Evolutionary conservation across 2,113 vertebrate species (phyloP).

Genomic region (Phaethornis superciliosus): DNA sequence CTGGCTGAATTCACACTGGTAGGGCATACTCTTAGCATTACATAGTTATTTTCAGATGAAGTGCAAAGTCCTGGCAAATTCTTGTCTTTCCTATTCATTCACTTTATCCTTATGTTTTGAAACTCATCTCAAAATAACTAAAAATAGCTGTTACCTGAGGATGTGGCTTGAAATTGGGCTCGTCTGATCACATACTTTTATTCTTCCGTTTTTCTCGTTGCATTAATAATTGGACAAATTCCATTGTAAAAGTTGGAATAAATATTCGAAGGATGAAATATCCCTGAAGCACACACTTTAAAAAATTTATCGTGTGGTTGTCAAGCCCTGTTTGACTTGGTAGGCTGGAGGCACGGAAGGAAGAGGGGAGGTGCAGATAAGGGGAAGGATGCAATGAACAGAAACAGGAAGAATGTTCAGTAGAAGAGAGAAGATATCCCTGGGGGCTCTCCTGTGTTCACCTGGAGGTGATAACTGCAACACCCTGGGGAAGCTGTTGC

Average conservation of each 20-base stretch:
- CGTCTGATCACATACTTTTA: constrained; percentile 1
- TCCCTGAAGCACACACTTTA: constrained; percentile 58
- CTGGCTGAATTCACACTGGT: background rate
- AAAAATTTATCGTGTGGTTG: constrained; percentile 58
- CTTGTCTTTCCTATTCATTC: background rate
- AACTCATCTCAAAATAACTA: background rate
- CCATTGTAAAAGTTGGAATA: constrained; percentile 64
- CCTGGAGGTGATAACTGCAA: background rate
- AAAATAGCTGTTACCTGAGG: constrained; percentile 21
- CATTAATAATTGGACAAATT: constrained; percentile 62
- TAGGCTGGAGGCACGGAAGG: constrained; percentile 56
- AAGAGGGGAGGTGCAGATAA: constrained; percentile 48
- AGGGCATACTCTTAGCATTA: background rate
- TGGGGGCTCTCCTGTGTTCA: background rate
- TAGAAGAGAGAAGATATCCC: background rate
- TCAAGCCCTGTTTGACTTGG: constrained; percentile 56
- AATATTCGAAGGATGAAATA: constrained; percentile 52
- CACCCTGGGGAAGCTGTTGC: background rate
- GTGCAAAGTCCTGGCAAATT: background rate
- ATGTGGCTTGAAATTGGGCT: background rate
- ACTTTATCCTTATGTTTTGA: constrained; percentile 6
- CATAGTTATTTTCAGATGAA: background rate
- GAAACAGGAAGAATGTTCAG: background rate
- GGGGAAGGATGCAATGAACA: constrained; percentile 18
- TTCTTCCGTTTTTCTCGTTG: background rate